phyloP scores from a whole-genome alignment of 2,797 vertebrate genomes.

The Pterois miles region DNA sequence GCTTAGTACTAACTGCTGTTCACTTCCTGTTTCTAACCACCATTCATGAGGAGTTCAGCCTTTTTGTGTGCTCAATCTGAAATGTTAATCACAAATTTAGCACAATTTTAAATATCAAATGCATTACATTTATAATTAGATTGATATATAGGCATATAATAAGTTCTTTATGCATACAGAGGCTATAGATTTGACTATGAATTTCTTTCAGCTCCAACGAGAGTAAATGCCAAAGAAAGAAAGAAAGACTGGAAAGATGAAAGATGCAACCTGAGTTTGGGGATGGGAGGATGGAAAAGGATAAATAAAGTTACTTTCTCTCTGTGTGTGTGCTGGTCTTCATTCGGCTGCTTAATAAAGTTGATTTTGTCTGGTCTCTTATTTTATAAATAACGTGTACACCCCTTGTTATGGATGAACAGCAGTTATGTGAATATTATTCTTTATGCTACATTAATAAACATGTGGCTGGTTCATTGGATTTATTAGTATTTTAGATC shows the following conservation, averaged over 20 bases:
- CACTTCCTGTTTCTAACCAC: background rate
- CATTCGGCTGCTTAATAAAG: constrained; percentile 69
- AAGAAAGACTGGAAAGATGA: background rate
- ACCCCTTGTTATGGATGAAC: background rate
- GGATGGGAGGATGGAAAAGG: background rate
- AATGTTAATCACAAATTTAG: background rate
- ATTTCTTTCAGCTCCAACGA: background rate
- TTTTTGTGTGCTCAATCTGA: background rate
- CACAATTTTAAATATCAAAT: background rate
- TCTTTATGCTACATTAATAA: background rate
- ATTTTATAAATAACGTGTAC: background rate
- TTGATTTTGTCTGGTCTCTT: constrained; percentile 48
- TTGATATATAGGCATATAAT: background rate
- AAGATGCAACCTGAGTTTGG: background rate
- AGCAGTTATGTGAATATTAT: no score
- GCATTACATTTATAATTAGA: background rate
- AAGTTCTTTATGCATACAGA: background rate
- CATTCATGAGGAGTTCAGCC: background rate
- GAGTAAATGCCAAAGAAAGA: background rate
- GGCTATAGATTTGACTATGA: background rate
- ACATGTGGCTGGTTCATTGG: background rate
- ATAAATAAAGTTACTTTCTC: constrained; percentile 68
- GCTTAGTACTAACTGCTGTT: background rate
- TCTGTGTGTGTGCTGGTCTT: constrained; percentile 59
- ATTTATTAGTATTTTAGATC: background rate